These are phyloP conservation scores for Drosophila subpulchrella DNA, from an alignment of 1,140 invertebrate genomes.

Conservation along the genomic window DNA sequence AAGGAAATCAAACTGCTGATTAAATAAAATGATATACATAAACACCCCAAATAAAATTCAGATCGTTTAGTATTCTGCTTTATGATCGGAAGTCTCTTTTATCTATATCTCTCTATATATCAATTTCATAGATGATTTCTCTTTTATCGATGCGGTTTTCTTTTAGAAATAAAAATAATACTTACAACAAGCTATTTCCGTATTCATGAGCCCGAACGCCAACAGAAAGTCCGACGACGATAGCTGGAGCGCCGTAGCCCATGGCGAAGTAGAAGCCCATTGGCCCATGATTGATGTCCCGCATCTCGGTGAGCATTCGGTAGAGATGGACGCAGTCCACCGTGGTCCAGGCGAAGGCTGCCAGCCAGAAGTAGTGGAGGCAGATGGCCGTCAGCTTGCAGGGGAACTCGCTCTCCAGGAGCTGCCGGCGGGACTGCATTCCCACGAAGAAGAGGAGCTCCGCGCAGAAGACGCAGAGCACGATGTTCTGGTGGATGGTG, in stretches of 20 bases:
- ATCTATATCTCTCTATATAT: too few relatives aligned
- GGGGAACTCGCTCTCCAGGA: conserved; percentile 92
- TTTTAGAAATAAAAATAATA: conserved; percentile 59
- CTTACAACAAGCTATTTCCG: conserved; percentile 96
- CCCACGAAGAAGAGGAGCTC: conserved; percentile 95
- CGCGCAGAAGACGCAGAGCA: conserved; percentile 94
- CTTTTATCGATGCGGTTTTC: too few relatives aligned
- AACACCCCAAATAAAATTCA: too few relatives aligned
- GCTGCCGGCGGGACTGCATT: conserved; percentile 90
- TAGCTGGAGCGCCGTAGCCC: conserved; percentile 96
- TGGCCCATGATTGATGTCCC: conserved; percentile 97
- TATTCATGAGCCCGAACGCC: conserved; percentile 98
- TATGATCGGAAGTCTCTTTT: too few relatives aligned
- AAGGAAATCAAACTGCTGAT: too few relatives aligned
- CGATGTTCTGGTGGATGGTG: conserved; percentile 96
- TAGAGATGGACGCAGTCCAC: conserved; percentile 97
- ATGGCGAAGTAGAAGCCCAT: conserved; percentile 98
- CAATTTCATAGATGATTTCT: too few relatives aligned
- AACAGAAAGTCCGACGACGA: conserved; percentile 95
- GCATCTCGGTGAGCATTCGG: conserved; percentile 97
- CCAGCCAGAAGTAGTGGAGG: conserved; percentile 96
- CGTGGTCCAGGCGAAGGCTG: conserved; percentile 95
- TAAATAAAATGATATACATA: too few relatives aligned
- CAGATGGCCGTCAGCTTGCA: conserved; percentile 96
- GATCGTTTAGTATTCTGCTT: too few relatives aligned